Percentiles rank a stretch among this genome's conserved stretches.
Evolutionary conservation across 2,797 vertebrate genomes (phyloP).

Genomic region (Galago senegalensis): DNA sequence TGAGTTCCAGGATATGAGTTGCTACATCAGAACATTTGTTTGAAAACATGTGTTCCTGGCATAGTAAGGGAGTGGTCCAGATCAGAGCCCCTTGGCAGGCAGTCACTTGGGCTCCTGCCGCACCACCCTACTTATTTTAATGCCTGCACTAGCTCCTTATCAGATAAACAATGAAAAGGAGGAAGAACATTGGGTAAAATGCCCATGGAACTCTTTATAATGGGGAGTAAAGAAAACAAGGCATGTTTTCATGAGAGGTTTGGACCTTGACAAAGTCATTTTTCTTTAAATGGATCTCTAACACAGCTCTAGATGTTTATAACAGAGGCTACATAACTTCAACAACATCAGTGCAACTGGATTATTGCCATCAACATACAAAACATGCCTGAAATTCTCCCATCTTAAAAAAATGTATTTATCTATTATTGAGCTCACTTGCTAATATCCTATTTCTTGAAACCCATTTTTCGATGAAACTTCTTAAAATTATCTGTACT

Average conservation of each 20-base stretch:
- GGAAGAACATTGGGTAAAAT: neutral
- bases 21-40: neutral
- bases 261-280: neutral
- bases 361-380: slow-evolving; percentile 17
- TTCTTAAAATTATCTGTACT: neutral
- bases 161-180: slow-evolving; percentile 39
- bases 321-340: neutral
- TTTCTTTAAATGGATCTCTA: neutral
- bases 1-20: slow-evolving; percentile 57
- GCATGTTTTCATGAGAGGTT: neutral
- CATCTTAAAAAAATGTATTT: neutral
- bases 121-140: neutral
- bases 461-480: neutral
- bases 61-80: neutral
- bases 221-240: neutral
- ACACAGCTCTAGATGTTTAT: neutral
- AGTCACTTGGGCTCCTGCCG: neutral
- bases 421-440: neutral
- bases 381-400: neutral
- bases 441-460: neutral
- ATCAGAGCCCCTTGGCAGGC: neutral
- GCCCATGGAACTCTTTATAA: neutral
- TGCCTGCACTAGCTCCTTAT: neutral
- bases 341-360: neutral
- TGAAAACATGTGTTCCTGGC: slow-evolving; percentile 49